These are phyloP conservation scores for Caenorhabditis japonica DNA, from an alignment of 2,888 invertebrate species.

Conservation along the genomic window DNA sequence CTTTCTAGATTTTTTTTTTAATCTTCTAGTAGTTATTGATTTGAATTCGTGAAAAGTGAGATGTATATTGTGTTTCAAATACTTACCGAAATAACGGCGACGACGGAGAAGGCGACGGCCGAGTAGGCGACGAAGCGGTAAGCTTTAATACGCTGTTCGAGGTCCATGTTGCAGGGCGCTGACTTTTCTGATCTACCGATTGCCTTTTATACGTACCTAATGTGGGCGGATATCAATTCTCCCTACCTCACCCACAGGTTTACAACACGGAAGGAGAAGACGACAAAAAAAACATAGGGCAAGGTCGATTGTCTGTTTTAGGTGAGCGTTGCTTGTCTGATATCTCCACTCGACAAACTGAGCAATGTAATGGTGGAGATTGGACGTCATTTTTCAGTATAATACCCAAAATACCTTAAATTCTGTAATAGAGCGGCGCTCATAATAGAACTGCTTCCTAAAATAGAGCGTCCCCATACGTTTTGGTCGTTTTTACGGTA, in stretches of 20 bases:
- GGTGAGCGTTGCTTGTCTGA: too few relatives aligned
- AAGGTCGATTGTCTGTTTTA: slow-evolving; percentile 5
- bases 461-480: too few relatives aligned
- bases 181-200: not conserved
- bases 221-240: too few relatives aligned
- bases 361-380: too few relatives aligned
- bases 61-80: too few relatives aligned
- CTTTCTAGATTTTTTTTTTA: not conserved
- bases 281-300: not conserved
- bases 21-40: not conserved
- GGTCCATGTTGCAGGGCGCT: slow-evolving; percentile 36
- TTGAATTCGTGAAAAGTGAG: slow-evolving; percentile 1
- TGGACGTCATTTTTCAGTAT: too few relatives aligned
- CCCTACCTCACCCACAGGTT: too few relatives aligned
- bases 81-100: slow-evolving; percentile 52
- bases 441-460: too few relatives aligned
- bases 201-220: slow-evolving; percentile 9
- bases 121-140: slow-evolving; percentile 58
- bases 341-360: too few relatives aligned
- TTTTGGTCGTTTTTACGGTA: too few relatives aligned
- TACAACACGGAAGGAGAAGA: not conserved
- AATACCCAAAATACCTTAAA: too few relatives aligned
- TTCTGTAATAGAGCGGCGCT: too few relatives aligned
- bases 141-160: slow-evolving; percentile 51
- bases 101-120: slow-evolving; percentile 57